Evolutionary conservation across 1,140 invertebrate genomes (phyloP).

Genomic region (Trichoplusia ni): DNA sequence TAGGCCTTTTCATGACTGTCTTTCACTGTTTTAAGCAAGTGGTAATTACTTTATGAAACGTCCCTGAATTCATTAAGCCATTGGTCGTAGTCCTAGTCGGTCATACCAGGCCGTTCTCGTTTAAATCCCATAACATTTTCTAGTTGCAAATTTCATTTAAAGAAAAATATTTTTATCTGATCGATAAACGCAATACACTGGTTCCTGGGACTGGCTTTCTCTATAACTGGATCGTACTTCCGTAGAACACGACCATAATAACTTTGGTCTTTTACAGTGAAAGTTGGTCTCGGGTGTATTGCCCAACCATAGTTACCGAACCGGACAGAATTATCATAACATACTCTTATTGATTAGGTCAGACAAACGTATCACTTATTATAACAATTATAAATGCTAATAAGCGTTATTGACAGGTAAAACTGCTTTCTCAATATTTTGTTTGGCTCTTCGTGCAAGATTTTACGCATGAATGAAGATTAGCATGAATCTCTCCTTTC

Average conservation of each 20-base stretch:
- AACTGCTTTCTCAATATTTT: not conserved
- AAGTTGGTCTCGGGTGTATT: constrained; percentile 45
- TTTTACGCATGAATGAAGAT: not conserved
- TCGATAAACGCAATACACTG: constrained; percentile 19
- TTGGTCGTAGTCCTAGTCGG: not conserved
- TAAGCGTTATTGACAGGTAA: not conserved
- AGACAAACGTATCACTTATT: constrained; percentile 3
- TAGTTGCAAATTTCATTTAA: not conserved
- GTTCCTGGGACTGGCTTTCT: constrained; percentile 39
- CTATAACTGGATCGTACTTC: constrained; percentile 44
- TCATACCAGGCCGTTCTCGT: no score
- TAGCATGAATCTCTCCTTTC: not conserved
- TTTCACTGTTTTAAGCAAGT: no score
- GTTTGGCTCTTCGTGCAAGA: not conserved
- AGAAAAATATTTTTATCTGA: constrained; percentile 16
- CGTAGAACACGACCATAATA: constrained; percentile 33
- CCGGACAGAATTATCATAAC: constrained; percentile 27
- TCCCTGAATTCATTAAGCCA: no score
- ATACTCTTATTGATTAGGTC: constrained; percentile 9
- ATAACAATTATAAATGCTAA: not conserved
- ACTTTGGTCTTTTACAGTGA: constrained; percentile 45
- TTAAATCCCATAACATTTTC: no score
- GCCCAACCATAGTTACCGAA: constrained; percentile 41
- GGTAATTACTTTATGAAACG: no score
- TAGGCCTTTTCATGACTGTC: no score